Base-by-base conservation (phyloP, 2,888 invertebrate species). In the Platerodrilus igneus region DNA sequence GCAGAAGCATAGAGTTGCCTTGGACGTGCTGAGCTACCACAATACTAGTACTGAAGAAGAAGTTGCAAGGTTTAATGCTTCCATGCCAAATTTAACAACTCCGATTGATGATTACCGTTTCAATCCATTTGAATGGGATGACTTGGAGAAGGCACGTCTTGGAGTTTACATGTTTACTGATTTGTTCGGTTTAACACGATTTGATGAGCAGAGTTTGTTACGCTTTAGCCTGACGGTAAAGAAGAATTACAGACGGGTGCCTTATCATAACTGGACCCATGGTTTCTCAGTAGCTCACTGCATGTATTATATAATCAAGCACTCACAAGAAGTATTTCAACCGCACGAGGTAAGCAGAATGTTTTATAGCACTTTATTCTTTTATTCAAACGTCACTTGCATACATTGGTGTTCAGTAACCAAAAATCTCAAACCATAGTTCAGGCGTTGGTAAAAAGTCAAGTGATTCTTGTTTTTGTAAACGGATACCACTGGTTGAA, bases 221-320 rank as follows among this genome's bases (percentile, higher is more conserved):
- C 72, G 81, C 36, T 91, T 90, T 59, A 79, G 83, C 2, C 62
- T 90, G 51, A 90, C 89, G 0, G 88, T 90, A 2, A 78, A 81
- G 59, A 90, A 88, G 64, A 90, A 90, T 68, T 90, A 91, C 61
- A 72, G 90, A 5, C 71, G 79, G 16, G 87, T 89, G 0, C 86
- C 88, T 0, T 90, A 90, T 60, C 90, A 91, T 62, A 91, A 90
- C 63, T 91, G 89, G 80, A 82, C 83, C 14, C 90, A 91, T 59
- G 90, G 86, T 0, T 90, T 89, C 75, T 81, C 87, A 0, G 90
- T 90, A 0, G 88, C 89, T 2, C 86, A 90, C 56, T 78, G 84
- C 10, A 86, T 87, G 79, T 88, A 83, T 59, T 77, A 79, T 2
- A 79, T 87, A 29, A 69, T 88, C 34, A 83, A 83, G 63, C 71